Evolutionary conservation across 2,113 vertebrate species (phyloP).

Genomic region (Phoxinus phoxinus): DNA sequence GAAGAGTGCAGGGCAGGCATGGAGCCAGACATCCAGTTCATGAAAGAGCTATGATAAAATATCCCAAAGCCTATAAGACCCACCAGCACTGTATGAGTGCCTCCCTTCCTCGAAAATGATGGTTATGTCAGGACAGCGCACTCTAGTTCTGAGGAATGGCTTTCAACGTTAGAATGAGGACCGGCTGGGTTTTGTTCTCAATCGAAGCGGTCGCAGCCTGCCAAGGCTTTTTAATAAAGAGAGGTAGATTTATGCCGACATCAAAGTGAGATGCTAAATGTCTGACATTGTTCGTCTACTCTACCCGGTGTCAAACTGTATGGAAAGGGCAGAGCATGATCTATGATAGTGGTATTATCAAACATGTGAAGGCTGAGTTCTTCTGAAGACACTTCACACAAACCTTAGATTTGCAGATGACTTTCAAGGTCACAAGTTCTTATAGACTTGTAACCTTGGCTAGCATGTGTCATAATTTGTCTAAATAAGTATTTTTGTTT

Average conservation of each 20-base stretch:
- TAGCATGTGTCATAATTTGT: not conserved
- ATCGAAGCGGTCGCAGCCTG: not conserved
- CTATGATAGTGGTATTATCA: not conserved
- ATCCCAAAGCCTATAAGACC: not conserved
- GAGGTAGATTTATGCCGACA: conserved; percentile 16
- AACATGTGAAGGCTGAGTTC: not conserved
- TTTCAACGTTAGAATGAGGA: conserved; percentile 10
- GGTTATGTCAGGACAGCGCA: not conserved
- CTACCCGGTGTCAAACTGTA: not conserved
- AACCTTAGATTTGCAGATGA: not conserved
- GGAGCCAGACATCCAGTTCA: conserved; percentile 28
- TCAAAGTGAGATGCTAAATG: conserved; percentile 25
- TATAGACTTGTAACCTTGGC: not conserved
- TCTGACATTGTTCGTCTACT: conserved; percentile 4
- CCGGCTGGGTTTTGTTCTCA: conserved; percentile 4
- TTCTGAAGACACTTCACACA: conserved; percentile 28
- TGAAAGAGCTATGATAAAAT: conserved; percentile 31
- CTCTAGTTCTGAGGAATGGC: not conserved
- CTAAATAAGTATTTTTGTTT: not conserved
- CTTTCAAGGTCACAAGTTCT: not conserved
- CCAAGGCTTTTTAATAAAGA: conserved; percentile 11
- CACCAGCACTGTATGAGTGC: not conserved
- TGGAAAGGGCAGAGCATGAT: not conserved
- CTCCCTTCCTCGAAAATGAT: not conserved
- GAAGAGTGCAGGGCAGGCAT: conserved; percentile 2